Percentiles rank a stretch among this genome's conserved stretches.
phyloP scores from a whole-genome alignment of 2,888 invertebrate species.

The Encarsia formosa region DNA sequence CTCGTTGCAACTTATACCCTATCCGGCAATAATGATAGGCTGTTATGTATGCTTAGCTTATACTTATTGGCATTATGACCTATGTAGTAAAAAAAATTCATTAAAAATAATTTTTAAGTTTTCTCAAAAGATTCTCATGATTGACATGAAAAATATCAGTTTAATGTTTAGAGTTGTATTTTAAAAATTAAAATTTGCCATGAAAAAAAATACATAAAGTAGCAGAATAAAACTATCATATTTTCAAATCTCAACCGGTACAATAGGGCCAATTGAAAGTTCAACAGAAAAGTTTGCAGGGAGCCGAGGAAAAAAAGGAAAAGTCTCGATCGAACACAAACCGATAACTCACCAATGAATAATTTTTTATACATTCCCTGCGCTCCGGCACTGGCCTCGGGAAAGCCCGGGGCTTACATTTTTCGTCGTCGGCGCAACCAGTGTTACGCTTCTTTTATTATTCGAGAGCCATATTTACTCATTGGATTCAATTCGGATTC shows the following conservation, averaged over 20 bases:
- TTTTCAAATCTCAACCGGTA: background rate
- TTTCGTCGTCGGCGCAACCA: constrained; percentile 6
- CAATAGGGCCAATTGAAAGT: constrained; percentile 1
- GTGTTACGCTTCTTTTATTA: constrained; percentile 35
- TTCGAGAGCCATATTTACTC: constrained; percentile 49
- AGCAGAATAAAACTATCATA: background rate
- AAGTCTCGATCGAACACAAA: constrained; percentile 20
- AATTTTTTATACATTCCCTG: constrained; percentile 21
- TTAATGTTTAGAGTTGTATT: too few species aligned
- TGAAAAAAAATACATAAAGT: background rate
- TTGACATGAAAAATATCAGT: too few species aligned
- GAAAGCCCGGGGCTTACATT: background rate
- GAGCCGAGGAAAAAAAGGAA: constrained; percentile 4
- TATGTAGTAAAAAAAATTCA: too few species aligned
- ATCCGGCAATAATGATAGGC: too few species aligned
- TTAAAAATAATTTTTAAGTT: too few species aligned
- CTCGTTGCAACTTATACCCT: too few species aligned
- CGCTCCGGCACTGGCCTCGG: background rate
- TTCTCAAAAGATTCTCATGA: too few species aligned
- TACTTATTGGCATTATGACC: too few species aligned
- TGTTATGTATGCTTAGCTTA: too few species aligned
- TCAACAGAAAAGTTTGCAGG: constrained; percentile 23
- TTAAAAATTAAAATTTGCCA: too few species aligned
- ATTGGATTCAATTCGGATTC: constrained; percentile 50
- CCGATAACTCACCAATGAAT: constrained; percentile 7